Evolutionary conservation across 1,140 invertebrate genomes (phyloP), one percentile per base, ranked within the genome.

Genomic region (Pogonus chalceus): DNA sequence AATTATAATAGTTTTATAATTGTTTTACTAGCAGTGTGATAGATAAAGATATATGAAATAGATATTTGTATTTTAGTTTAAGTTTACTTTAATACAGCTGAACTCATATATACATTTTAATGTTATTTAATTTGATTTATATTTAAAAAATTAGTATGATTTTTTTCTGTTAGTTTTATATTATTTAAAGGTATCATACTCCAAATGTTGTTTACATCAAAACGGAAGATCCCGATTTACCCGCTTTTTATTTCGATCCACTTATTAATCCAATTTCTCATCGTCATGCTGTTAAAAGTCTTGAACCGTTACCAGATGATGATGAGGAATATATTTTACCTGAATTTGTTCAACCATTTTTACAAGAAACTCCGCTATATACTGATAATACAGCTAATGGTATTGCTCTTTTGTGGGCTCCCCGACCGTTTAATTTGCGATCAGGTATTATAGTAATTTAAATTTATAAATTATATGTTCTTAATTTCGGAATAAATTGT

Each of bases 181-280:
- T n/a, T n/a, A n/a, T n/a, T 72, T 74, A 47, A 59, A 96, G 92
- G 92, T 99, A 99, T 74, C 97, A 99, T 70, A 89, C 92, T 3
- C 96, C 96, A 37, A 98, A 97, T 75, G 95, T 99, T 16, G 94
- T 99, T 0, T 99, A 94, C 67, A 99, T 99, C 62, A 99, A 99
- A 79, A 99, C 96, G 1, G 97, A 99, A 77, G 97, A 99, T 83
- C 96, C 96, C n/a, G 97, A 99, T 76, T 77, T 99, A 51, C 97
- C 97, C 20, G 97, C 96, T 0, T 99, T 99, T 72, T 99, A 99
- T 71, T 99, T 98, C 77, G 97, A 99, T 80, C 97, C 97, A 0
- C 75, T 99, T 2, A 99, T 99, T 57, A 99, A 99, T 76, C 96
- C 97, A 2, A 99, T 99, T 62, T 95, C 96, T 9, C 93, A 98